Base-by-base conservation (phyloP, 2,797 vertebrate genomes). In the Gallinago stenura region DNA sequence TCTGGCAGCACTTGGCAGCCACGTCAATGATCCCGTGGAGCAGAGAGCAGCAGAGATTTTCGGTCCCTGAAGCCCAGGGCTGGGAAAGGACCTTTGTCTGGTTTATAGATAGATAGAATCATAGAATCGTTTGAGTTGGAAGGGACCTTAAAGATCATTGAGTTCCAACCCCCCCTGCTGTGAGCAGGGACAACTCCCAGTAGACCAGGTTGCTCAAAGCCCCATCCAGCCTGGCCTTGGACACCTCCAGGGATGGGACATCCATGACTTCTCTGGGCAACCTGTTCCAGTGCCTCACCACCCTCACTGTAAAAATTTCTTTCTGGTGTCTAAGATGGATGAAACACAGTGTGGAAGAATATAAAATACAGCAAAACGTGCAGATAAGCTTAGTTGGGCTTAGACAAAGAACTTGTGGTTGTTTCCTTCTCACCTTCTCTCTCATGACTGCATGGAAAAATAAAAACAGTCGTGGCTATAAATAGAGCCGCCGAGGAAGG, bases 401-500 rank as follows among this genome's bases (percentile, higher is more conserved):
- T 46, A 91, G 66, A 93, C 81, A 92, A 92, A 92, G 46, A 79
- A 77, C 50, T 73, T 48, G 46, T 1, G 3, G 41, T 88, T 83
- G 31, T 33, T 89, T 94, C 54, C n/a, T 87, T 87, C 80, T 92
- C 76, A 93, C 91, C 84, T 80, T 79, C 15, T 78, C 43, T 90
- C 54, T 92, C 79, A 89, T 9, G 64, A 81, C 61, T 89, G 54
- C 77, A 83, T 24, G 30, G 82, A 87, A 94, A 93, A 92, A 95
- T 84, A 91, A 92, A 93, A 92, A 76, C 76, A 86, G 64, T 70
- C 7, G 5, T 54, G 87, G 54, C 80, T 95, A 96, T 97, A 97
- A 95, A 97, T 94, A 96, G 93, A 87, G 33, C 33, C 6, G 5
- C 87, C 7, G 8, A 89, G 43, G 73, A 94, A 95, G 61, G 71